Base-by-base conservation (phyloP, 2,113 vertebrate species). In the Lepus americanus region DNA sequence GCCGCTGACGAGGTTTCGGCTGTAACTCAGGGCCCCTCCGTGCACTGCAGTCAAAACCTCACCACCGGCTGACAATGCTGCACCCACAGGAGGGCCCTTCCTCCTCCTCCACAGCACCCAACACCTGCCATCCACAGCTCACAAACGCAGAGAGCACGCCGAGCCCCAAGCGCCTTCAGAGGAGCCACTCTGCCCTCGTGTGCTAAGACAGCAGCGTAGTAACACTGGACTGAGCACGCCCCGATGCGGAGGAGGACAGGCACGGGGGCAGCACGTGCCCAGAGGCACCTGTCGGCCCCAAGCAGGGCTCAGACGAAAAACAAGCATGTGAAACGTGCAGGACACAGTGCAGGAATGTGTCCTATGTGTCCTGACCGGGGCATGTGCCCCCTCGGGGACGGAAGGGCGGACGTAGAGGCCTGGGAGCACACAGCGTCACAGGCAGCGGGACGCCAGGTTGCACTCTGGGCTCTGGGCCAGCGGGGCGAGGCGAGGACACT, bases 361-460 rank as follows among this genome's bases (percentile, higher is more conserved):
- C 70, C 10, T 72, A 51, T 4, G 67, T 2, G 6, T 36, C 70
- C 10, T 72, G 70, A 33, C 39, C 44, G 20, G 59, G 33, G 1
- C 5, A 1, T 4, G 17, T 25, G 66, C 59, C 27, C 64, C 22
- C n/a, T 39, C 33, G 22, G 33, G 16, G 64, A 81, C 61, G 81
- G 9, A 25, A 23, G 11, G 9, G 5, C 23, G 25, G 27, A 33
- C 39, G 17, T 2, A 29, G 33, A 69, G 19, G 4, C 55, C 55
- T 3, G 14, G 22, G 0, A 0, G 3, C 0, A 1, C 6, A 0
- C 13, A 51, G 31, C 72, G 14, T 44, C 19, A 12, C 0, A 44
- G 39, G 39, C 39, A 44, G 39, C 39, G 6, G 6, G 39, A 44
- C 39, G 39, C 39, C 39, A 84, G 6, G 3, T 9, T 17, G 16